These are phyloP conservation scores for Coleophora deauratella DNA, from an alignment of 2,888 invertebrate species.

Conservation along the genomic window DNA sequence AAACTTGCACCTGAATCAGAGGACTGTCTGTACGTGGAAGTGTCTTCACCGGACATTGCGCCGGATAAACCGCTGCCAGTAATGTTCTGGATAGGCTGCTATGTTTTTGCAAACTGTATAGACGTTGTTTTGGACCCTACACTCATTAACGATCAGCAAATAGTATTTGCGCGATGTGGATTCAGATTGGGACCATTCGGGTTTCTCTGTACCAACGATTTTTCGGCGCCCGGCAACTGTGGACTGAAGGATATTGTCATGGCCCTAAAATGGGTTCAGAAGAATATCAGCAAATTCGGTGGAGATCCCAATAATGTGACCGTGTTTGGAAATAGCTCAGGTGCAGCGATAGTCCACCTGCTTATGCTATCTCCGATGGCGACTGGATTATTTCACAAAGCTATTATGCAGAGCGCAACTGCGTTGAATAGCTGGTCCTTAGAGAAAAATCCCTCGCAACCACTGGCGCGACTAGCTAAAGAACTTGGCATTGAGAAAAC, in stretches of 20 bases:
- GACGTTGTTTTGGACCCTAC: constrained; percentile 48
- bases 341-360: constrained; percentile 59
- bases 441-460: constrained; percentile 42
- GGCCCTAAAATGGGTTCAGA: constrained; percentile 61
- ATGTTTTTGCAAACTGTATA: constrained; percentile 33
- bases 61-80: constrained; percentile 54
- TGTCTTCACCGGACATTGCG: constrained; percentile 41
- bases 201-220: constrained; percentile 55
- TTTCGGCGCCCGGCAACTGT: constrained; percentile 58
- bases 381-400: constrained; percentile 58
- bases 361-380: constrained; percentile 67
- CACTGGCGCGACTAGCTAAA: constrained; percentile 40
- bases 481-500: constrained; percentile 37
- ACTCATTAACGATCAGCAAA: constrained; percentile 39
- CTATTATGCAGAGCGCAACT: constrained; percentile 59
- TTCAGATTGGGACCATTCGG: constrained; percentile 63
- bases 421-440: constrained; percentile 58
- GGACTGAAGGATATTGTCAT: constrained; percentile 62
- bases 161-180: constrained; percentile 58
- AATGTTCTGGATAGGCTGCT: constrained; percentile 68
- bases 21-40: constrained; percentile 61
- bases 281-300: constrained; percentile 53
- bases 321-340: constrained; percentile 61
- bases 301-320: constrained; percentile 64
- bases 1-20: constrained; percentile 36